A percentile compares a stretch with the other conserved stretches of the same genome.
These are phyloP conservation scores for Platycnemis pennipes DNA, from an alignment of 2,888 invertebrate genomes.

Conservation along the genomic window DNA sequence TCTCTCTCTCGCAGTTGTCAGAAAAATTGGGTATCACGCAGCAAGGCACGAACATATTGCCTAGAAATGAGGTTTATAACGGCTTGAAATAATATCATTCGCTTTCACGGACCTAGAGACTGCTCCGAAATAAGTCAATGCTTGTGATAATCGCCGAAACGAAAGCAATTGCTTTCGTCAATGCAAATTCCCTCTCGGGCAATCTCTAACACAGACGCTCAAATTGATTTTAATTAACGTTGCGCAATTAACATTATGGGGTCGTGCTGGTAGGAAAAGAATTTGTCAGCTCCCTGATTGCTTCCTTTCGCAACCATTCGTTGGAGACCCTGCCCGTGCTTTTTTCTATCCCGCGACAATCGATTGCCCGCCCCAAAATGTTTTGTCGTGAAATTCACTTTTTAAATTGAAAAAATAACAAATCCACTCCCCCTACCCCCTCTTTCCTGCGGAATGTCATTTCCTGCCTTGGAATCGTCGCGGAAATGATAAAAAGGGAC, in stretches of 20 bases:
- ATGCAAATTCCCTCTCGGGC: background rate
- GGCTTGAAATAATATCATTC: background rate
- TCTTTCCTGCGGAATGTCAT: background rate
- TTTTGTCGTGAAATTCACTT: background rate
- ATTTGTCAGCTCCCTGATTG: background rate
- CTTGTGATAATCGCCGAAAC: background rate
- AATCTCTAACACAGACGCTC: background rate
- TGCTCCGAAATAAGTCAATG: background rate
- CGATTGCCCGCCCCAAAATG: background rate
- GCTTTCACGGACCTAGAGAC: background rate
- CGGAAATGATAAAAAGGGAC: conserved; percentile 4
- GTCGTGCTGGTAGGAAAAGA: background rate
- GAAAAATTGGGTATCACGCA: background rate
- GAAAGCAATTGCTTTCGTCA: background rate
- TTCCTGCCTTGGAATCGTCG: background rate
- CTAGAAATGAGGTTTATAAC: background rate
- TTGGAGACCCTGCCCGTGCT: background rate
- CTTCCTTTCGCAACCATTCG: background rate
- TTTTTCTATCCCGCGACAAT: background rate
- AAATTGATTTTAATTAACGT: conserved; percentile 31
- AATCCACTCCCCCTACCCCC: too few relatives aligned
- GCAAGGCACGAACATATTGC: background rate
- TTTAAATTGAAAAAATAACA: background rate
- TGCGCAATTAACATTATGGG: background rate
- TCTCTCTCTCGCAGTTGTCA: too few relatives aligned